A percentile compares a stretch with the other conserved stretches of the same genome.
These are phyloP conservation scores for Epiblema foenella DNA, from an alignment of 2,888 invertebrate genomes.

Conservation along the genomic window DNA sequence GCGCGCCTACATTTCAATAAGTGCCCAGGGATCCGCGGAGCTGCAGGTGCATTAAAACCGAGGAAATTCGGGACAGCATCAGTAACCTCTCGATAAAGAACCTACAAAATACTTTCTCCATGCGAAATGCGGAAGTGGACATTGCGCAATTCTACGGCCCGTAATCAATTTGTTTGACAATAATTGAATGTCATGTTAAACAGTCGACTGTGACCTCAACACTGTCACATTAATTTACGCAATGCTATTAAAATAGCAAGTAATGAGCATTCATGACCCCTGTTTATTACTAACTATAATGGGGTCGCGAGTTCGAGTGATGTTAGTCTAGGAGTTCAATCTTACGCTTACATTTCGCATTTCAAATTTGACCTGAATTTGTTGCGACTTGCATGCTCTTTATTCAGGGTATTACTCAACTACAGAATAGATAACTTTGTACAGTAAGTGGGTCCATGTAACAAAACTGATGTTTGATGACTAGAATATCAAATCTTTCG, in stretches of 20 bases:
- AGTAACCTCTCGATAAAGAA: no score
- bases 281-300: constrained; percentile 1
- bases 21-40: no score
- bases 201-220: neutral
- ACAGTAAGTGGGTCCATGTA: no score
- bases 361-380: neutral
- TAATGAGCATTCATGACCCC: constrained; percentile 12
- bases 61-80: no score
- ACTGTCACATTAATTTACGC: constrained; percentile 2
- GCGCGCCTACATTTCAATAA: no score
- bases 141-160: neutral
- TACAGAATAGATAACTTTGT: no score
- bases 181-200: neutral
- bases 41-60: no score
- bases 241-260: constrained; percentile 6
- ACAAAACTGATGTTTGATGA: no score
- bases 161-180: neutral
- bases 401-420: no score
- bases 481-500: no score
- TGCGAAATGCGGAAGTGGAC: neutral
- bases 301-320: constrained; percentile 2
- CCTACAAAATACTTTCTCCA: no score
- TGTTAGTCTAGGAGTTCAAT: neutral
- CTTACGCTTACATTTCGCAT: neutral
- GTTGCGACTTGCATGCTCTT: neutral